phyloP scores from a whole-genome alignment of 2,888 invertebrate species.

The Sarcophaga subvicina region DNA sequence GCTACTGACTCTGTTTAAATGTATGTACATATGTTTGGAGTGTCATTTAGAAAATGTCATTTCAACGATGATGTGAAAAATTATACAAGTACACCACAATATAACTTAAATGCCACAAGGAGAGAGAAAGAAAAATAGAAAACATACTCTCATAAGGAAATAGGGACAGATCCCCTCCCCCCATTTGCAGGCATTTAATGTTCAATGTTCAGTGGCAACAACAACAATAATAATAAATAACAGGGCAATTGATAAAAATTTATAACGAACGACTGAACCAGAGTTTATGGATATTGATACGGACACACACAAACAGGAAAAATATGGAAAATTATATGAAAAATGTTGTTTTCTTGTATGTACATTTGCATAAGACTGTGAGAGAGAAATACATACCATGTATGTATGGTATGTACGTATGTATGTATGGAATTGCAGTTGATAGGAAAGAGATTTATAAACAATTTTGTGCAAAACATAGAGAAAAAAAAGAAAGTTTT shows the following conservation, averaged over 20 bases:
- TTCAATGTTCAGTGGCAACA: no score
- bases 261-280: neutral
- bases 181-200: neutral
- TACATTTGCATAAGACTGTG: conserved; percentile 3
- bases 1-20: conserved; percentile 12
- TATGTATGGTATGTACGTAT: no score
- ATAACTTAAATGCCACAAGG: no score
- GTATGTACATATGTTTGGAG: neutral
- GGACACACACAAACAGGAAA: neutral
- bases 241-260: conserved; percentile 20
- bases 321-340: neutral
- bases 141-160: neutral
- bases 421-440: neutral
- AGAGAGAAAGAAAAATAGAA: neutral
- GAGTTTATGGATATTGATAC: neutral
- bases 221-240: conserved; percentile 5
- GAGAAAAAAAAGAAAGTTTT: no score
- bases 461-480: no score
- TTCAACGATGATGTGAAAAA: conserved; percentile 48
- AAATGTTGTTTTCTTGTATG: neutral
- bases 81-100: neutral
- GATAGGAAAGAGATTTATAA: neutral
- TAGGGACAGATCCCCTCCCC: no score
- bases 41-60: conserved; percentile 55
- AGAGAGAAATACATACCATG: no score